phyloP scores from a whole-genome alignment of 1,140 invertebrate genomes.

The Saxidomus purpurata region DNA sequence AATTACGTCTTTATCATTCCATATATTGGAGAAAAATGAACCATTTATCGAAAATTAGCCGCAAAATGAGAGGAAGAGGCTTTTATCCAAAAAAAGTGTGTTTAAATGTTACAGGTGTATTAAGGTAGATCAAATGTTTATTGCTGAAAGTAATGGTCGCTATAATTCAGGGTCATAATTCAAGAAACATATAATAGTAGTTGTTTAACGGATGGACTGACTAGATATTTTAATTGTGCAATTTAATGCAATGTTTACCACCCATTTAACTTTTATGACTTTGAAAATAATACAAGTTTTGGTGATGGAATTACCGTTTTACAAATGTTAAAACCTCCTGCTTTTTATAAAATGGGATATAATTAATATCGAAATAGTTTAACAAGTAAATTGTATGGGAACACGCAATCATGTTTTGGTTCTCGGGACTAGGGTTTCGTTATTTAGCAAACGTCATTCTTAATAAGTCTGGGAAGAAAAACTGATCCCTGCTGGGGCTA shows the following conservation, averaged over 20 bases:
- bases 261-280: slow-evolving; percentile 52
- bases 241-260: slow-evolving; percentile 51
- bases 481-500: background rate
- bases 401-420: background rate
- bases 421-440: background rate
- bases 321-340: slow-evolving; percentile 32
- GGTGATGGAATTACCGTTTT: slow-evolving; percentile 29
- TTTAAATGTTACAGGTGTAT: slow-evolving; percentile 37
- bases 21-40: too few species aligned
- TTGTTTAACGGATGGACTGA: slow-evolving; percentile 23
- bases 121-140: slow-evolving; percentile 12
- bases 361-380: slow-evolving; percentile 38
- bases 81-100: too few species aligned
- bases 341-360: slow-evolving; percentile 8
- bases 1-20: too few species aligned
- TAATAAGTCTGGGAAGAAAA: background rate
- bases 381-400: background rate
- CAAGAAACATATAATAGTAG: slow-evolving; percentile 6
- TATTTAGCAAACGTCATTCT: slow-evolving; percentile 1
- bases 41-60: too few species aligned
- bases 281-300: slow-evolving; percentile 23
- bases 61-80: too few species aligned
- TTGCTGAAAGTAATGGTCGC: slow-evolving; percentile 10
- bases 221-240: slow-evolving; percentile 46
- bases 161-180: slow-evolving; percentile 13